Evolutionary conservation across 2,113 vertebrate species (phyloP).

Genomic region (Rutilus rutilus): DNA sequence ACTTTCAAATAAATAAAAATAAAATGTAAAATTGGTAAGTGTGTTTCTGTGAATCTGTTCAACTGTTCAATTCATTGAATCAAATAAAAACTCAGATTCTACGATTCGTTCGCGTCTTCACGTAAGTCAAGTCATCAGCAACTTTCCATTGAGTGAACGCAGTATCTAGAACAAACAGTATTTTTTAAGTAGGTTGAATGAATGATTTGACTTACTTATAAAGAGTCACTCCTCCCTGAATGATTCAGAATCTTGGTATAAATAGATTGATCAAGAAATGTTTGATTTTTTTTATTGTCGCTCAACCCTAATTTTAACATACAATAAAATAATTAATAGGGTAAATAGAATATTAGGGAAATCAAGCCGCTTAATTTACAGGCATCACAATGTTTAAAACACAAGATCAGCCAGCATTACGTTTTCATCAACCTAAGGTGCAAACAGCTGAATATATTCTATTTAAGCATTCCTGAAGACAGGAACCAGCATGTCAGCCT

Average conservation of each 20-base stretch:
- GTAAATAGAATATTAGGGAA: no score
- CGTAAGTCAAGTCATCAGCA: no score
- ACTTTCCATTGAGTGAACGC: no score
- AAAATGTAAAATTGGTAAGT: no score
- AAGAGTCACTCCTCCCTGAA: no score
- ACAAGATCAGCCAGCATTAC: neutral
- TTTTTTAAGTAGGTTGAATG: neutral
- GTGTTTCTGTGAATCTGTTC: neutral
- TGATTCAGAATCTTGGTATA: no score
- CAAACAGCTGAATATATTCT: neutral
- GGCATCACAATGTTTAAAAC: neutral
- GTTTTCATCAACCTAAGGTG: conserved; percentile 2
- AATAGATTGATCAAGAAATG: no score
- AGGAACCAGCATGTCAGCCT: conserved; percentile 14
- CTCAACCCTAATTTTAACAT: neutral
- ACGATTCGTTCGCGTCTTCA: neutral
- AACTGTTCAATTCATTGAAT: neutral
- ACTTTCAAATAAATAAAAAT: no score
- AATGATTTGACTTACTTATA: neutral
- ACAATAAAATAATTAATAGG: neutral
- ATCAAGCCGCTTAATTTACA: no score
- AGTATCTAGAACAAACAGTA: neutral
- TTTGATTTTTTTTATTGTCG: neutral
- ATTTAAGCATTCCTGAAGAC: conserved; percentile 21
- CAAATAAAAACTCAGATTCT: neutral